Evolutionary conservation across 2,797 vertebrate genomes (phyloP).

Genomic region (Sebastiscus tertius): DNA sequence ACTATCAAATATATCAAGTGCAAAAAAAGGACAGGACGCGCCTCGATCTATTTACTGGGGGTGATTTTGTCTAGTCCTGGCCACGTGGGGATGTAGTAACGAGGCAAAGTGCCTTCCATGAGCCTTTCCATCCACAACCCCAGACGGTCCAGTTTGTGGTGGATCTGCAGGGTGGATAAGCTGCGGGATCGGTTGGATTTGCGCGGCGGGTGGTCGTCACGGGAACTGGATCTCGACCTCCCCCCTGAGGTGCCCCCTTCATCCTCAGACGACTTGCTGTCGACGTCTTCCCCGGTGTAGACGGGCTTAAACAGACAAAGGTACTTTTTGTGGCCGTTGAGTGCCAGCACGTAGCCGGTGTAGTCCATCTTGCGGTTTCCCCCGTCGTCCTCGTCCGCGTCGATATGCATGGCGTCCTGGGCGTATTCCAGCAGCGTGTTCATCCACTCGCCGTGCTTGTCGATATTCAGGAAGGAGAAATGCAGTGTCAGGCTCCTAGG

Average conservation of each 20-base stretch:
- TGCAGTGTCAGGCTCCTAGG: slow-evolving; percentile 92
- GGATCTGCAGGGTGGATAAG: slow-evolving; percentile 84
- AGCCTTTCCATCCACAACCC: slow-evolving; percentile 98
- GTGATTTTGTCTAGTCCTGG: slow-evolving; percentile 90
- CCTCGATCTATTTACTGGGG: slow-evolving; percentile 70
- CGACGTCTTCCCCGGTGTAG: slow-evolving; percentile 83
- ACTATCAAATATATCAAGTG: slow-evolving; percentile 49
- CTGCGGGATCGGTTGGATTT: slow-evolving; percentile 78
- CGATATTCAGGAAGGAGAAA: slow-evolving; percentile 97
- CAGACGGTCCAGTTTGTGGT: slow-evolving; percentile 93
- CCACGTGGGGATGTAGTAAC: slow-evolving; percentile 95
- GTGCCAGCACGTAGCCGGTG: slow-evolving; percentile 93
- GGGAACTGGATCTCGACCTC: slow-evolving; percentile 66
- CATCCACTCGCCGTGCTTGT: slow-evolving; percentile 96
- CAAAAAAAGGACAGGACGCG: slow-evolving; percentile 29
- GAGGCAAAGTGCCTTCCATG: slow-evolving; percentile 93
- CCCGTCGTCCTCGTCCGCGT: slow-evolving; percentile 89
- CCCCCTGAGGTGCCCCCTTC: slow-evolving; percentile 61
- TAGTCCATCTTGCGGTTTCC: slow-evolving; percentile 86
- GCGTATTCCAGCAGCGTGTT: slow-evolving; percentile 90
- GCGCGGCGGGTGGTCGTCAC: slow-evolving; percentile 80
- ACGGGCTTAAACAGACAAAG: slow-evolving; percentile 95
- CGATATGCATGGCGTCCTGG: slow-evolving; percentile 89
- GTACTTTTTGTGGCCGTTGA: slow-evolving; percentile 98
- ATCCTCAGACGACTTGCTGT: slow-evolving; percentile 81